Base-by-base conservation (phyloP, 1,140 invertebrate genomes). In the Telenomus remus region DNA sequence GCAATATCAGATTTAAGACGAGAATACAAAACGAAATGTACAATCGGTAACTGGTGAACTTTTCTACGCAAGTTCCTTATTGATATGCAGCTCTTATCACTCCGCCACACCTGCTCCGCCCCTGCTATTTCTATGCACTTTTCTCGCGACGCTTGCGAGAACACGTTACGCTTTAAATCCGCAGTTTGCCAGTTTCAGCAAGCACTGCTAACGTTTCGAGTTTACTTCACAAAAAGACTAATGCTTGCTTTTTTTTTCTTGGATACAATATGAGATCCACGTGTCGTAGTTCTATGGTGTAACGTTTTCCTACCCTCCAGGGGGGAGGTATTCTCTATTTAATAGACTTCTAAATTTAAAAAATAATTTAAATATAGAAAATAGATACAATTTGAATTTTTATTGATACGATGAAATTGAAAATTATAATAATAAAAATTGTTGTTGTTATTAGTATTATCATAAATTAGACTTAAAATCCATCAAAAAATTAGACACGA, bases 21-120 rank as follows among this genome's bases (percentile, higher is more conserved):
- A 34, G 75, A 77, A 77, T 77, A 77, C 68, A 47, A 72, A 77
- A 71, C 61, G 74, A 63, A 76, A 76, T 39, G 60, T 48, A 37
- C 49, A 33, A 13, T 15, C 37, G 72, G 47, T 69, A 60, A 73
- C 55, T 53, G n/a, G 57, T 16, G n/a, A 43, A 69, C 54, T 64
- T 55, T 68, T 42, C 43, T n/a, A 9, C 27, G 14, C 49, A 42
- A 56, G 61, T 53, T 12, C 39, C 68, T 66, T 34, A 37, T 71
- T 76, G 66, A 70, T 76, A 76, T 70, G 59, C 66, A 65, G 47
- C 55, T 50, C 73, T 65, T 70, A 76, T 70, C 65, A 65, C 51
- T 37, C 60, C 27, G 14, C 55, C 39, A 8, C 47, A 35, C 71
- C 61, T 51, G 71, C 65, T 68, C 11, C 47, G 34, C 63, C 59